phyloP scores from a whole-genome alignment of 2,888 invertebrate species.

The Hyposoter didymator region DNA sequence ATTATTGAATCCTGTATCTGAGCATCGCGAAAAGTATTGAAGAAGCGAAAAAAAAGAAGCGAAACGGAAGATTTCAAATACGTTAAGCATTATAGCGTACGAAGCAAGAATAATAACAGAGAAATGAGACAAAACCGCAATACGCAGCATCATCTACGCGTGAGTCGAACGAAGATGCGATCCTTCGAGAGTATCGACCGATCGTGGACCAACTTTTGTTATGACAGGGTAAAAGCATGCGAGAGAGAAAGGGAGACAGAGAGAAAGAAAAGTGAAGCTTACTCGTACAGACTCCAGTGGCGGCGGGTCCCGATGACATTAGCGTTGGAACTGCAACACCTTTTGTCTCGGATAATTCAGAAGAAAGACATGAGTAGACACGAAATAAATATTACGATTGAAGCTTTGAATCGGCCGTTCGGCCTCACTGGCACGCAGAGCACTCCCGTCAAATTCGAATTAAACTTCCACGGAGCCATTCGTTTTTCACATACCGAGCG shows the following conservation, averaged over 20 bases:
- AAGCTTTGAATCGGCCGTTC: conserved; percentile 42
- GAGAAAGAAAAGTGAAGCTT: conserved; percentile 26
- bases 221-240: conserved; percentile 37
- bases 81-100: background rate
- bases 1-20: background rate
- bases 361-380: conserved; percentile 13
- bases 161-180: conserved; percentile 46
- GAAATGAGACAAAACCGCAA: conserved; percentile 13
- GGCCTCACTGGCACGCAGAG: conserved; percentile 47
- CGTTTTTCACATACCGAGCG: conserved; percentile 63
- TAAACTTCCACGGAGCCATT: conserved; percentile 66
- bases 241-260: conserved; percentile 27
- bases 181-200: conserved; percentile 68
- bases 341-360: background rate
- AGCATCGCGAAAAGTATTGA: background rate
- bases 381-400: conserved; percentile 14
- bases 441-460: conserved; percentile 67
- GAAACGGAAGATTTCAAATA: background rate
- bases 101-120: background rate
- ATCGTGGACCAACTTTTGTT: conserved; percentile 66
- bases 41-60: background rate
- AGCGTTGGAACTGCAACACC: background rate
- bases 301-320: conserved; percentile 56
- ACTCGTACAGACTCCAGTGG: conserved; percentile 48
- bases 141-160: conserved; percentile 38